Evolutionary conservation across 2,888 invertebrate species (phyloP), one percentile per base, ranked within the genome.

Genomic region (Rhagium mordax): DNA sequence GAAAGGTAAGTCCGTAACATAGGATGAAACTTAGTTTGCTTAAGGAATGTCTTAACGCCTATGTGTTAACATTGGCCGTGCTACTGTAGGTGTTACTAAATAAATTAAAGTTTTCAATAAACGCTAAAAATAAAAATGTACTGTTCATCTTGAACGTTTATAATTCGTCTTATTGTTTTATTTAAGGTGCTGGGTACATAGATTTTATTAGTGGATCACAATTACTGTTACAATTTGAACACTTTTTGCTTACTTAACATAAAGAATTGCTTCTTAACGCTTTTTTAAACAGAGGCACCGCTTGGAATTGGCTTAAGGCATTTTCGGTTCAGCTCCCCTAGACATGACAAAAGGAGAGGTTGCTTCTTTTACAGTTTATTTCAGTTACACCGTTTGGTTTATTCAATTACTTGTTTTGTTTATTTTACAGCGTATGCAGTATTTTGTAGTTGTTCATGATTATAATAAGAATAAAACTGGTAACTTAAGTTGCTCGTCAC

Each of bases 361-460:
- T 80, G 81, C 81, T 81, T 81, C 76, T 81, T 80, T 75, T 64
- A 67, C 59, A 71, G 79, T 80, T 55, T 74, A 79, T 79, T 74
- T 74, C 68, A 61, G 48, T 55, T 60, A 74, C 73, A 57, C 74
- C 55, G 47, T 55, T 67, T 67, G 61, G 70, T 77, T 76, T 73
- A 78, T 73, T 71, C 64, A 71, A 16, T 75, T 76, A 60, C 69
- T 72, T 78, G 53, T 76, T 80, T 78, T 72, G 66, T 83, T 82
- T 78, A 33, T 78, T 74, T 79, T 76, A 62, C 82, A 81, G 82
- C 81, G 80, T 82, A 83, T 84, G 85, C 82, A 79, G 80, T 82
- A 77, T 74, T 78, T 33, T 57, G 70, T 59, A 73, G 49, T 69
- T 57, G 64, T 65, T 71, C 47, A 60, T 15, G 48, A 57, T 41